Conservation (phyloP, 2,113 vertebrate species). For the Naja naja region DNA sequence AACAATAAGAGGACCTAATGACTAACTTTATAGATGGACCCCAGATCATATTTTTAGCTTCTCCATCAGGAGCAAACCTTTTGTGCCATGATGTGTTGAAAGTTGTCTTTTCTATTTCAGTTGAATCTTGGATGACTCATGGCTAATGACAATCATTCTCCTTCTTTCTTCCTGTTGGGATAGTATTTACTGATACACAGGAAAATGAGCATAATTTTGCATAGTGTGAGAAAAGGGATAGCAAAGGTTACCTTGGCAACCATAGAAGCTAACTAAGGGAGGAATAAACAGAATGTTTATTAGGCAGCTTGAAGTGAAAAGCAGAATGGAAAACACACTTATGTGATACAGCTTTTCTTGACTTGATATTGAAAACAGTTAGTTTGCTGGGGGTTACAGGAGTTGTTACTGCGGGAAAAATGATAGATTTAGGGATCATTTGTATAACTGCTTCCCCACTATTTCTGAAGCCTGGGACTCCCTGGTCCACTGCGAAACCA, state of each 20-base stretch:
- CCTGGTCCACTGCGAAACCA: neutral
- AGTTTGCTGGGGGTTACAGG: neutral
- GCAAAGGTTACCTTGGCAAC: constrained; percentile 2
- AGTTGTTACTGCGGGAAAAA: neutral
- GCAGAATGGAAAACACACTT: neutral
- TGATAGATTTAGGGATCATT: neutral
- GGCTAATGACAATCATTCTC: neutral
- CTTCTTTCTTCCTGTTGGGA: neutral
- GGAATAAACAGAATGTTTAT: neutral
- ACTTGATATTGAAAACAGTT: neutral
- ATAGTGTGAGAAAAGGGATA: neutral
- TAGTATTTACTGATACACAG: neutral
- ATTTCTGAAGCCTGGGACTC: neutral
- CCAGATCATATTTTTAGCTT: neutral
- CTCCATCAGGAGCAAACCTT: neutral
- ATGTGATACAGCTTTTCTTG: neutral
- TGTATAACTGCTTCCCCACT: neutral
- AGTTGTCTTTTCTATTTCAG: neutral
- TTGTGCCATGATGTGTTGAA: neutral
- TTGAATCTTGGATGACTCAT: neutral
- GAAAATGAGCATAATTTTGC: neutral
- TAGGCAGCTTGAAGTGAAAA: neutral
- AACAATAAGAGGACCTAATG: neutral
- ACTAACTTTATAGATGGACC: neutral
- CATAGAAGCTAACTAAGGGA: neutral